phyloP scores from a whole-genome alignment of 1,140 invertebrate species.

The Leptinotarsa texana region DNA sequence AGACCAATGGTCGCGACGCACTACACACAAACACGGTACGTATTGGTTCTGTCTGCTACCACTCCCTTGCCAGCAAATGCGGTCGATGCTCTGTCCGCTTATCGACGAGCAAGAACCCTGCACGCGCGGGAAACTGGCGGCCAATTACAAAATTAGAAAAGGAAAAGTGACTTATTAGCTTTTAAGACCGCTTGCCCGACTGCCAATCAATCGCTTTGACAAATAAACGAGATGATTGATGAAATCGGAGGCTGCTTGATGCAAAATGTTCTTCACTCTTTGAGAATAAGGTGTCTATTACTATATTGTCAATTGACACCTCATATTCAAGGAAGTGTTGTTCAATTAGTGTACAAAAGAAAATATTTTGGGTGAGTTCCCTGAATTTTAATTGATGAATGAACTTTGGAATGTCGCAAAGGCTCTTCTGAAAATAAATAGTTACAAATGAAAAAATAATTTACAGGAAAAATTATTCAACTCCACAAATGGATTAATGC shows the following conservation, averaged over 20 bases:
- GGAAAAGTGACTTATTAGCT: constrained; percentile 41
- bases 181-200: constrained; percentile 16
- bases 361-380: too few species aligned
- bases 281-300: too few species aligned
- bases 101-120: constrained; percentile 46
- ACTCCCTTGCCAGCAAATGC: constrained; percentile 57
- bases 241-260: background rate
- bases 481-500: too few species aligned
- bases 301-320: too few species aligned
- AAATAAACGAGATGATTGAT: constrained; percentile 7
- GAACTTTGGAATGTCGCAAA: too few species aligned
- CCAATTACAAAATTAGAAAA: constrained; percentile 56
- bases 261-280: too few species aligned
- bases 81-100: constrained; percentile 54
- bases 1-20: constrained; percentile 69
- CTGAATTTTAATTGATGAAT: too few species aligned
- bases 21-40: constrained; percentile 60
- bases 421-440: too few species aligned
- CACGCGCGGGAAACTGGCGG: constrained; percentile 53
- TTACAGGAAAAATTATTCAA: too few species aligned
- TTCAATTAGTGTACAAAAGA: too few species aligned
- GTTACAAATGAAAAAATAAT: too few species aligned
- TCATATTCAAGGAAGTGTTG: too few species aligned
- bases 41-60: constrained; percentile 65
- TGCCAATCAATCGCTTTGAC: constrained; percentile 31